Evolutionary conservation across 2,113 vertebrate genomes (phyloP), one percentile per base, ranked within the genome.

Genomic region (Helogale parvula): DNA sequence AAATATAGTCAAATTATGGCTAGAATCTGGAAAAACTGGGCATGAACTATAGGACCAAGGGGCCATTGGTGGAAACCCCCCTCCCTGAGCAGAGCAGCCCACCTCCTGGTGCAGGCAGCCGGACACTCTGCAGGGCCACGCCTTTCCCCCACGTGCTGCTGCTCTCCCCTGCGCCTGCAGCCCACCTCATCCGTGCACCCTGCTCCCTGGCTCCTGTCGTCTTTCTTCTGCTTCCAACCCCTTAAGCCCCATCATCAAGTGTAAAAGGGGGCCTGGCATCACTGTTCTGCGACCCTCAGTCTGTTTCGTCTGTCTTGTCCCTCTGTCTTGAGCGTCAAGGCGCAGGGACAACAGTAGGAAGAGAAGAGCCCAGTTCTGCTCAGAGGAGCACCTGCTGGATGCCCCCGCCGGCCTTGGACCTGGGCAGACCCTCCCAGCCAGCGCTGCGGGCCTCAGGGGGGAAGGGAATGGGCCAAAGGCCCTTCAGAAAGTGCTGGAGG

Each of bases 371-470:
- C 33, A 15, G 35, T 27, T 54, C 10, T 8, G 45, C 52, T 1
- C 50, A 65, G 47, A 50, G 50, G 11, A 50, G 50, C 21, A 80
- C 33, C 13, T 6, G 31, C 17, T 5, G 1, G 60, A 9, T 1
- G 7, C 50, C 50, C 50, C 50, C 13, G 50, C 1, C 2, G 23
- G 15, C 25, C 27, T 38, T 21, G 14, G 0, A 0, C 38, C 84
- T 0, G 6, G 0, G 3, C 25, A 19, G 4, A 83, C 63, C 23
- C 57, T 45, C 25, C 19, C n/a, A 0, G 2, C 8, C 8, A 69
- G 1, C 4, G 54, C 11, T 17, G 29, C 6, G 0, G 27, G 54
- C 57, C 63, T 76, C 38, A 13, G 5, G 0, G 17, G 27, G 16
- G 21, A 8, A 13, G 16, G 1, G 2, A 27, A 16, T 19, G 57